Percentiles rank a stretch among this genome's conserved stretches.
Conservation (phyloP, 2,113 vertebrate genomes). For the Amblyopsis rosae region DNA sequence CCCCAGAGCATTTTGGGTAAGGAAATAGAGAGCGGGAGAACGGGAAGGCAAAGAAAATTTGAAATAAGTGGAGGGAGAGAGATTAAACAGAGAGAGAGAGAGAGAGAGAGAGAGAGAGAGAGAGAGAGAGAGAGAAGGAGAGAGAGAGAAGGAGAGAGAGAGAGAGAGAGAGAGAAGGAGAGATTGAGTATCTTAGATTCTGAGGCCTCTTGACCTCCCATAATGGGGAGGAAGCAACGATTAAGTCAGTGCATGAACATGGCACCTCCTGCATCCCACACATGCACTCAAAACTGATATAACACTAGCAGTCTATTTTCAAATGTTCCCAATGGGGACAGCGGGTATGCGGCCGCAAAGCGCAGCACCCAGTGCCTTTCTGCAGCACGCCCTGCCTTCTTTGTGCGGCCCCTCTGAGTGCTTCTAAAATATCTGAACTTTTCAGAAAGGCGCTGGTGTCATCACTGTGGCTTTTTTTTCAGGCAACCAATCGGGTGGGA, state of each 20-base stretch:
- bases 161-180: background rate
- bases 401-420: too few species aligned
- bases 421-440: too few species aligned
- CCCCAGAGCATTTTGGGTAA: background rate
- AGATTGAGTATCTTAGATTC: background rate
- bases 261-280: constrained; percentile 2
- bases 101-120: background rate
- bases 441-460: too few species aligned
- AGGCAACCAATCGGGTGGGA: too few species aligned
- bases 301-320: background rate
- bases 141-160: constrained; percentile 2
- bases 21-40: background rate
- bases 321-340: too few species aligned
- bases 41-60: background rate
- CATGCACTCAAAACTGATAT: background rate
- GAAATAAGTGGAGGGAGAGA: background rate
- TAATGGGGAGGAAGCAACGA: background rate
- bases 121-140: background rate
- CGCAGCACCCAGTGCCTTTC: too few species aligned
- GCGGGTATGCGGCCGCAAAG: too few species aligned
- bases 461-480: too few species aligned
- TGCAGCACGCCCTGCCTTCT: too few species aligned
- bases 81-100: background rate
- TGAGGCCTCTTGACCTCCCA: background rate
- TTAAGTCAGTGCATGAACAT: background rate